Evolutionary conservation across 2,797 vertebrate species (phyloP).

Genomic region (Nannoperca obscura): DNA sequence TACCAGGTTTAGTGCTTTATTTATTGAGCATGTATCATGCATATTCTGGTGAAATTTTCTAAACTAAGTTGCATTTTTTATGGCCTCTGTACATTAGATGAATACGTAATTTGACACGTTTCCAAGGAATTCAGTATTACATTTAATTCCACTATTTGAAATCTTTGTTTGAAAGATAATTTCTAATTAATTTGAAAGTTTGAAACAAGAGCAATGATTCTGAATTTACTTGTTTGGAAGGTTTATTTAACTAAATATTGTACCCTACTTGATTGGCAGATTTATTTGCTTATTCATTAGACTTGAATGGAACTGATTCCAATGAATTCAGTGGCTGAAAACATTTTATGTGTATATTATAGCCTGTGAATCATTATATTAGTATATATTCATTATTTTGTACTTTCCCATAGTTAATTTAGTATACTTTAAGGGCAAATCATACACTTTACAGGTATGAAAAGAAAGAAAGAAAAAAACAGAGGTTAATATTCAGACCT

Average conservation of each 20-base stretch:
- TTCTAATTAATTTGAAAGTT: neutral
- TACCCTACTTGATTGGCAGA: neutral
- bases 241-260: neutral
- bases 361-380: neutral
- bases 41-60: neutral
- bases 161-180: neutral
- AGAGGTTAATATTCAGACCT: slow-evolving; percentile 31
- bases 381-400: neutral
- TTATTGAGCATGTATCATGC: neutral
- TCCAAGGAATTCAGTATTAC: neutral
- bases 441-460: neutral
- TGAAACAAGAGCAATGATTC: neutral
- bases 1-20: neutral
- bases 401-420: neutral
- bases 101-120: neutral
- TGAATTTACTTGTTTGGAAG: neutral
- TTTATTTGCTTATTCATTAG: neutral
- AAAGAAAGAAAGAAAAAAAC: neutral
- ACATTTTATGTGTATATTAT: neutral
- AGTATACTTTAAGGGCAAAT: neutral
- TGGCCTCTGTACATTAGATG: neutral
- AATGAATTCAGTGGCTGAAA: neutral
- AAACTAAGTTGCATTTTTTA: neutral
- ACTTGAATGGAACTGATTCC: neutral
- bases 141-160: neutral